Conservation (phyloP, 2,888 invertebrate genomes). For the Heliconius erato region DNA sequence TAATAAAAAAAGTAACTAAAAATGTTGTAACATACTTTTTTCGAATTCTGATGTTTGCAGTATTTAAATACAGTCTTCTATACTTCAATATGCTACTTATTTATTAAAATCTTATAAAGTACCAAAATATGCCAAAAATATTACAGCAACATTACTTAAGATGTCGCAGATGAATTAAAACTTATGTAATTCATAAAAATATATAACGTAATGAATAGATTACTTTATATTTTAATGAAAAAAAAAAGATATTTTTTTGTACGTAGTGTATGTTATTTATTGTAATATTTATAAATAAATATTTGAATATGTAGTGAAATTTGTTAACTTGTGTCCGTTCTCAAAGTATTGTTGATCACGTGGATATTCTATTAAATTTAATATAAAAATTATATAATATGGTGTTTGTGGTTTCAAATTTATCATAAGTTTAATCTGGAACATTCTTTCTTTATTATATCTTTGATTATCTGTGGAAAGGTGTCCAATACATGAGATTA, state of each 20-base stretch:
- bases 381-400: constrained; percentile 33
- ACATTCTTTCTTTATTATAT: not conserved
- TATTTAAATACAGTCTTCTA: not conserved
- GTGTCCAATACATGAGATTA: not conserved
- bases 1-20: not conserved
- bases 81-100: not conserved
- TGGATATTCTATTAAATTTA: constrained; percentile 53
- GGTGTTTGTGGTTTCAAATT: constrained; percentile 32
- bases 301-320: constrained; percentile 45
- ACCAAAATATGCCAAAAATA: constrained; percentile 23
- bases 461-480: not conserved
- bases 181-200: not conserved
- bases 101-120: not conserved
- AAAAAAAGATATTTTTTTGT: constrained; percentile 40
- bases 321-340: constrained; percentile 50
- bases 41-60: not conserved
- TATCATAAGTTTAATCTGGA: constrained; percentile 17
- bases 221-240: constrained; percentile 31
- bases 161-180: not conserved
- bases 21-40: not conserved
- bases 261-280: constrained; percentile 47
- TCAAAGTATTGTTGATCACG: constrained; percentile 51
- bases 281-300: constrained; percentile 43
- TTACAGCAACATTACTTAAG: not conserved
- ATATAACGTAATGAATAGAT: not conserved